These are phyloP conservation scores for Hermaeophaga mercurialis DNA, from an alignment of 2,888 invertebrate species.

Conservation along the genomic window DNA sequence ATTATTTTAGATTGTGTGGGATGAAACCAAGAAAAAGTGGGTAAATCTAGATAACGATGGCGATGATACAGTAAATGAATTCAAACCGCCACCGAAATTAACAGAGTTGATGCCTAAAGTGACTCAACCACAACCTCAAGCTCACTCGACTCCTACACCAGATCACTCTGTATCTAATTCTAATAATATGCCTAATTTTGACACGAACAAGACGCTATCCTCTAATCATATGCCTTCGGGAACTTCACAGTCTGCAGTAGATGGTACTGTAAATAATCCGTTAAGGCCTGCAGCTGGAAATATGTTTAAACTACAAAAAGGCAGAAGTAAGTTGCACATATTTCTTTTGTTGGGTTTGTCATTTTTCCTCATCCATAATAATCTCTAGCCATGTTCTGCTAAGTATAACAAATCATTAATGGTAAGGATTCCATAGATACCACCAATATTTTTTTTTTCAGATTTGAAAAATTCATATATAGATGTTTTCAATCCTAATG, in stretches of 20 bases:
- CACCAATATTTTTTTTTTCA: slow-evolving; percentile 53
- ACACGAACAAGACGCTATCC: slow-evolving; percentile 7
- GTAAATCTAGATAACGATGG: slow-evolving; percentile 78
- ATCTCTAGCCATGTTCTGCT: no score
- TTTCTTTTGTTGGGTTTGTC: no score
- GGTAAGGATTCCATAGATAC: neutral
- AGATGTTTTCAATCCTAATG: slow-evolving; percentile 83
- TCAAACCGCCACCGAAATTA: slow-evolving; percentile 75
- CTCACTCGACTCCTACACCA: slow-evolving; percentile 14
- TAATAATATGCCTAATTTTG: slow-evolving; percentile 22
- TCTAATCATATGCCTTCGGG: no score
- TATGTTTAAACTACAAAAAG: slow-evolving; percentile 80
- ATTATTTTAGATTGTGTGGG: slow-evolving; percentile 84
- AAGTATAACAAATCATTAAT: neutral
- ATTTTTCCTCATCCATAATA: no score
- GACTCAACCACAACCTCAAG: slow-evolving; percentile 14
- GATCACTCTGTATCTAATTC: no score
- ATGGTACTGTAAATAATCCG: slow-evolving; percentile 31
- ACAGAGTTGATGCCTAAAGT: slow-evolving; percentile 59
- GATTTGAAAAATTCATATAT: slow-evolving; percentile 86
- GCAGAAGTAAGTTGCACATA: slow-evolving; percentile 72
- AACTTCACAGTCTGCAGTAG: slow-evolving; percentile 5
- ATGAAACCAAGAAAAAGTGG: slow-evolving; percentile 85
- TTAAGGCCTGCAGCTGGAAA: slow-evolving; percentile 59
- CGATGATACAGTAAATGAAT: slow-evolving; percentile 59